Base-by-base conservation (phyloP, 2,888 invertebrate species). In the Vanessa cardui region DNA sequence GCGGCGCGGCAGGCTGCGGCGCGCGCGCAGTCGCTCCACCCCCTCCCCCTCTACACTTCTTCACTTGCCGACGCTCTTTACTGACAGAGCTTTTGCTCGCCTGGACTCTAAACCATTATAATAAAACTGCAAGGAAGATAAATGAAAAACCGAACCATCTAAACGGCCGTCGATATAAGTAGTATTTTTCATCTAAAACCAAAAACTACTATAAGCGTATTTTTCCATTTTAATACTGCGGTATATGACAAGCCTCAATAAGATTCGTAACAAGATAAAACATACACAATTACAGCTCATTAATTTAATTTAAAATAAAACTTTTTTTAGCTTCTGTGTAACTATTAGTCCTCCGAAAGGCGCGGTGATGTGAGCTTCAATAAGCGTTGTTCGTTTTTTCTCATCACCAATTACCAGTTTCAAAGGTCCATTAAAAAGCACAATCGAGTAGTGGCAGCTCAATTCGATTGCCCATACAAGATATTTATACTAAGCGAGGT, bases 341-440 rank as follows among this genome's bases (percentile, higher is more conserved):
- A 73, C 79, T 82, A 81, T 83, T 83, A 83, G 77, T 81, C 78
- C 77, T 76, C 74, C 72, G 71, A 73, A 72, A 74, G 71, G 70
- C 73, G 73, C 74, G 74, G 74, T 79, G 77, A 73, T 73, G 77
- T 76, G 79, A 75, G 71, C 72, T 78, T 83, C 83, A 83, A 84
- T 84, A 83, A 83, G 77, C 78, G 78, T 75, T 83, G 79, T 81
- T 83, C 80, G 79, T 86, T 88, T 89, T 88, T 88, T 82, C 79
- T 80, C 81, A 79, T 81, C 77, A 82, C 83, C 85, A 89, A 88
- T 89, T 88, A 88, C 84, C 81, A 84, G 85, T 87, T 87, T 84
- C 84, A 86, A 84, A 82, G 81, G 77, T 80, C 84, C 77, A 86
- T 88, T 88, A 83, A 84, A 85, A 83, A 45, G 33, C 45, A 66